Conservation (phyloP, 2,888 invertebrate species). For the Leuctra nigra region DNA sequence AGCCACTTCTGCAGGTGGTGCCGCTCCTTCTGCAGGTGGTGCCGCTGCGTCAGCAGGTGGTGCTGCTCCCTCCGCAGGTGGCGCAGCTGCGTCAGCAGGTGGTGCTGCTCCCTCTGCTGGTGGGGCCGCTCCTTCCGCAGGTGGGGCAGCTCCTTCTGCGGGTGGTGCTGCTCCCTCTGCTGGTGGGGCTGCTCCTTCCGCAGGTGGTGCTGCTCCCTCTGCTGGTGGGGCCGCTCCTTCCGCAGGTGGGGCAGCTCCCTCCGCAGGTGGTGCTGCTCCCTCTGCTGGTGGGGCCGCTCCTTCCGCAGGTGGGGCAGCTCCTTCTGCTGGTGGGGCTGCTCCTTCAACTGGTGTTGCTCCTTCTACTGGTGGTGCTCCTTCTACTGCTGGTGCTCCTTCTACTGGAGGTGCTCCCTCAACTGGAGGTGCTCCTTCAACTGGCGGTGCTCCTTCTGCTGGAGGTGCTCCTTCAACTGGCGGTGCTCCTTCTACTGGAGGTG, state of each 20-base stretch:
- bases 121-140: conserved; percentile 31
- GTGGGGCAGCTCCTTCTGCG: conserved; percentile 29
- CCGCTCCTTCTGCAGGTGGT: conserved; percentile 29
- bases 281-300: conserved; percentile 32
- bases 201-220: conserved; percentile 33
- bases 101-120: conserved; percentile 37
- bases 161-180: conserved; percentile 31
- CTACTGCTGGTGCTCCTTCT: conserved; percentile 34
- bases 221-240: conserved; percentile 34
- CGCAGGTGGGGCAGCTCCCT: conserved; percentile 31
- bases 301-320: conserved; percentile 33
- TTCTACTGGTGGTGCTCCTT: conserved; percentile 31
- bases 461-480: conserved; percentile 36
- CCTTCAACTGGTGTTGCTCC: conserved; percentile 34
- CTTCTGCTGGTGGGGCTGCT: conserved; percentile 30
- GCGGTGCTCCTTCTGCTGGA: conserved; percentile 35
- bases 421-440: conserved; percentile 37
- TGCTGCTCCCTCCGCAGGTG: conserved; percentile 34
- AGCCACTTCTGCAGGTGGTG: conserved; percentile 33
- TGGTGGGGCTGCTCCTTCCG: conserved; percentile 30
- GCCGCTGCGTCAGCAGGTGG: conserved; percentile 31
- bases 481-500: conserved; percentile 31
- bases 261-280: conserved; percentile 31
- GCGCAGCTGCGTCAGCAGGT: conserved; percentile 32
- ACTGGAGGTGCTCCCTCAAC: conserved; percentile 38